Evolutionary conservation across 2,797 vertebrate genomes (phyloP).

Genomic region (Cetoscarus ocellatus): DNA sequence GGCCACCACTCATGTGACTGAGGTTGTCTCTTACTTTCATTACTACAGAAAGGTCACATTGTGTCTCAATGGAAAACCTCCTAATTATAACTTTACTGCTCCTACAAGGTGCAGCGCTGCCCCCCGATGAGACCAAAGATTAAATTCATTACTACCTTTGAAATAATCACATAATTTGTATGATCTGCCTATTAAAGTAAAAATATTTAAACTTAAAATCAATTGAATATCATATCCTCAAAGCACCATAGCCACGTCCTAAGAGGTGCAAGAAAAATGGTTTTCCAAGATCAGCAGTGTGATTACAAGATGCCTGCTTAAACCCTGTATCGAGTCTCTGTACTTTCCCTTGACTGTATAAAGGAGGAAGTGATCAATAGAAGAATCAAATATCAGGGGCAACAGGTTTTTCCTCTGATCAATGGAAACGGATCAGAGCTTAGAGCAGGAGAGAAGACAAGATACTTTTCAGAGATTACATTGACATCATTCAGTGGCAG

Average conservation of each 20-base stretch:
- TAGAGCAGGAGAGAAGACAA: slow-evolving; percentile 79
- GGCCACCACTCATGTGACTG: slow-evolving; percentile 74
- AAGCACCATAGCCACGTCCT: not conserved
- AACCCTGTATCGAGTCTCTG: slow-evolving; percentile 72
- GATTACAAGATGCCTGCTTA: slow-evolving; percentile 70
- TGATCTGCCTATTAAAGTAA: not conserved
- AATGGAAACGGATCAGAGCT: slow-evolving; percentile 86
- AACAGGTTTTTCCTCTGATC: slow-evolving; percentile 87
- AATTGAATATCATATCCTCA: not conserved
- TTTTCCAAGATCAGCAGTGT: slow-evolving; percentile 66
- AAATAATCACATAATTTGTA: slow-evolving; percentile 11
- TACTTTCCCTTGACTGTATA: slow-evolving; percentile 84
- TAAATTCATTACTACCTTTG: slow-evolving; percentile 33
- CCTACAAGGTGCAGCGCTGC: slow-evolving; percentile 54
- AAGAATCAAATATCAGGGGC: slow-evolving; percentile 86
- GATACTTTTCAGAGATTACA: slow-evolving; percentile 87
- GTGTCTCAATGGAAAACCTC: slow-evolving; percentile 77
- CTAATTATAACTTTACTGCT: slow-evolving; percentile 83
- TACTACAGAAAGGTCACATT: slow-evolving; percentile 84
- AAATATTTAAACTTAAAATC: not conserved
- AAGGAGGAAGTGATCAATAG: slow-evolving; percentile 89
- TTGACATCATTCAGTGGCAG: slow-evolving; percentile 78
- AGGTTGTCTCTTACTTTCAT: slow-evolving; percentile 76
- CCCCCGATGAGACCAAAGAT: slow-evolving; percentile 33
- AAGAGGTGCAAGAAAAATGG: slow-evolving; percentile 22